Evolutionary conservation across 2,797 vertebrate species (phyloP).

Genomic region (Phrynocephalus guinanensis): DNA sequence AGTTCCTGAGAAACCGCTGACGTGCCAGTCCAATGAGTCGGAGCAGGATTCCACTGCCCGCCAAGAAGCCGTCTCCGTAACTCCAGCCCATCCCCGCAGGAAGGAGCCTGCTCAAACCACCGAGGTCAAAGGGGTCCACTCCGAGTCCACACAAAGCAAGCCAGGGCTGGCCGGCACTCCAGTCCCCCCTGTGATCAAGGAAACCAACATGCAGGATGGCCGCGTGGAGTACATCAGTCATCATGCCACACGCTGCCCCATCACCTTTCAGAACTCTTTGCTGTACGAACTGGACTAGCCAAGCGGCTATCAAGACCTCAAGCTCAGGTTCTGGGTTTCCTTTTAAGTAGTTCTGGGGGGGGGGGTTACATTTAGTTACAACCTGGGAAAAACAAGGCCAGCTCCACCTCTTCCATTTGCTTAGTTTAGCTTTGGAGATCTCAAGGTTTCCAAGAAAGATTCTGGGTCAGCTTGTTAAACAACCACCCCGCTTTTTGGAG

Average conservation of each 20-base stretch:
- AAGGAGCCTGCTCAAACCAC: constrained; percentile 33
- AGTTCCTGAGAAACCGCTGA: not conserved
- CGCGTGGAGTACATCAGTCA: constrained; percentile 76
- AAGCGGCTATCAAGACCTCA: accelerated
- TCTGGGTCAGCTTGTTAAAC: not conserved
- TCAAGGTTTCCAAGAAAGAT: not conserved
- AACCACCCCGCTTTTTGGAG: not conserved
- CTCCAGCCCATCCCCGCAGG: not conserved
- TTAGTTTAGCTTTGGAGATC: not conserved
- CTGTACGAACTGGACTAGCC: constrained; percentile 88
- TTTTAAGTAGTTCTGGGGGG: not conserved
- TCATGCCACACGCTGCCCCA: constrained; percentile 81
- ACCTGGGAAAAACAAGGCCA: not conserved
- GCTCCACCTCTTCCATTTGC: not conserved
- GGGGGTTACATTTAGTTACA: no score
- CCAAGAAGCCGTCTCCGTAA: not conserved
- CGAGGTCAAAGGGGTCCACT: constrained; percentile 61
- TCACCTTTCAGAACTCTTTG: constrained; percentile 85
- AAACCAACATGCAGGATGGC: constrained; percentile 78
- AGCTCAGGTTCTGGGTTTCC: constrained; percentile 10
- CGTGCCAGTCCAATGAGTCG: constrained; percentile 36
- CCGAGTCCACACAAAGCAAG: not conserved
- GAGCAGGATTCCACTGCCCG: constrained; percentile 43
- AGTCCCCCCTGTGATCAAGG: constrained; percentile 66
- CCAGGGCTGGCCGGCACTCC: not conserved